Conservation (phyloP, 2,797 vertebrate genomes). For the Pseudochirops corinnae region DNA sequence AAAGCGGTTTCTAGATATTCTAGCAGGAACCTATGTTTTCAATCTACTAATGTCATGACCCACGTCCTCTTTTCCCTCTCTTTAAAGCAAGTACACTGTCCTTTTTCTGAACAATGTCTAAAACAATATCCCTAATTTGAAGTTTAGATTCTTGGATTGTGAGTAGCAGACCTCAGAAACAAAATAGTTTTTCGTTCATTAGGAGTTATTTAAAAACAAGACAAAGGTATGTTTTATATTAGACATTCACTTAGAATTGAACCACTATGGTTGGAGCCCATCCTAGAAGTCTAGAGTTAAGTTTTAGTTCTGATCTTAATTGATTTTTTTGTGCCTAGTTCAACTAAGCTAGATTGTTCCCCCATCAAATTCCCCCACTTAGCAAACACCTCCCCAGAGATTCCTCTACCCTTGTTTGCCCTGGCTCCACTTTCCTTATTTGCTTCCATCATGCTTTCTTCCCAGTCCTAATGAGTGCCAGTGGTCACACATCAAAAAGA, state of each 20-base stretch:
- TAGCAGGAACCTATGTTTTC: not conserved
- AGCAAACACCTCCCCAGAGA: not conserved
- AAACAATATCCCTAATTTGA: not conserved
- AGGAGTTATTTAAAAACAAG: constrained; percentile 28
- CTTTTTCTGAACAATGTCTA: not conserved
- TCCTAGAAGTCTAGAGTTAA: not conserved
- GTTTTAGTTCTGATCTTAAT: not conserved
- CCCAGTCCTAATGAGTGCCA: not conserved
- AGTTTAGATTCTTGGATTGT: accelerated
- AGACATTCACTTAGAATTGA: not conserved
- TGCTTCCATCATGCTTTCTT: not conserved
- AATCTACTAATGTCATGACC: not conserved
- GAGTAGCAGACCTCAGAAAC: not conserved
- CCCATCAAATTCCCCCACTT: not conserved
- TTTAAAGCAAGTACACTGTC: not conserved
- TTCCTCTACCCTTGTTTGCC: not conserved
- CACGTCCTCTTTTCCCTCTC: not conserved
- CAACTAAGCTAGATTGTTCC: not conserved
- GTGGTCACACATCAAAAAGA: not conserved
- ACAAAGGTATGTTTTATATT: not conserved
- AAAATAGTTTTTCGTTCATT: not conserved
- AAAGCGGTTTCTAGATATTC: not conserved
- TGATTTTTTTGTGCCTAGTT: not conserved
- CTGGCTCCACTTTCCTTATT: not conserved
- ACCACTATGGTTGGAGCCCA: not conserved